A percentile compares a stretch with the other conserved stretches of the same genome.
phyloP scores from a whole-genome alignment of 2,888 invertebrate genomes.

The Oxyscelio sp. region DNA sequence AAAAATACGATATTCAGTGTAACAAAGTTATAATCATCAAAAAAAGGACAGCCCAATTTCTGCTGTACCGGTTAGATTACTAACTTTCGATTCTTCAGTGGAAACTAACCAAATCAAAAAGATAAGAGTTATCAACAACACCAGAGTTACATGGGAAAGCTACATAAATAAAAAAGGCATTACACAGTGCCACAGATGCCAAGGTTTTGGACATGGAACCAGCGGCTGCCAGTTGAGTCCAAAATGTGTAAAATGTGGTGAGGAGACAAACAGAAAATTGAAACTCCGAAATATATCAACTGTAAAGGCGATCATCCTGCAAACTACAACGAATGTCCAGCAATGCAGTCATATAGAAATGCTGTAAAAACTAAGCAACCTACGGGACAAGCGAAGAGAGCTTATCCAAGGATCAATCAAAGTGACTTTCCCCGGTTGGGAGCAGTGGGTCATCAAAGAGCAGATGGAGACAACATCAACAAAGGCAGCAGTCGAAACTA shows the following conservation, averaged over 20 bases:
- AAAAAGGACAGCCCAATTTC: neutral
- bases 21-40: neutral
- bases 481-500: no score
- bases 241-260: constrained; percentile 29
- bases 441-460: no score
- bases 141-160: constrained; percentile 7
- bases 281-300: no score
- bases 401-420: no score
- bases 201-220: neutral
- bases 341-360: no score
- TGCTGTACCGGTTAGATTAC: neutral
- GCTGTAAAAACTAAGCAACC: no score
- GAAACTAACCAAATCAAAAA: neutral
- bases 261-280: no score
- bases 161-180: constrained; percentile 16
- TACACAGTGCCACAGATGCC: constrained; percentile 31
- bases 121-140: constrained; percentile 4
- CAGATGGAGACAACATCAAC: no score
- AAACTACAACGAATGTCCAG: no score
- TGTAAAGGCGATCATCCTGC: no score
- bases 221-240: neutral
- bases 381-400: no score
- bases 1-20: neutral
- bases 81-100: neutral
- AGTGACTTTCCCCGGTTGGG: no score